Evolutionary conservation across 2,888 invertebrate genomes (phyloP), one percentile per base, ranked within the genome.

Genomic region (Phortica okadai): DNA sequence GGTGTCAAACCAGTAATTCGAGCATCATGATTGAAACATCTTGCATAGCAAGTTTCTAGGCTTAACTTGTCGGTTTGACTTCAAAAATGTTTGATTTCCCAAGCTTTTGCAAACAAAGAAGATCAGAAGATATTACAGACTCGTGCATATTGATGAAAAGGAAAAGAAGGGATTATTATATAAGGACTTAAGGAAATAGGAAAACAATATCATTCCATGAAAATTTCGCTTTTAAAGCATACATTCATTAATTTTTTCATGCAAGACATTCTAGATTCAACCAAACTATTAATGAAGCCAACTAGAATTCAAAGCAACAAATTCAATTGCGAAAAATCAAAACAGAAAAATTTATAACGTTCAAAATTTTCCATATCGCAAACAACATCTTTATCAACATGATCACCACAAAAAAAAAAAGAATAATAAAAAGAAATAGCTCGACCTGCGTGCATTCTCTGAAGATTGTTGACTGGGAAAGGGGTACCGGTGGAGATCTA

Each of bases 321-420:
- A 33, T 33, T 3, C 64, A 42, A 67, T 67, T 67, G 67, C 67
- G 5, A 5, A 44, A 67, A 42, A 41, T 67, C 44, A 67, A 67
- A 67, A 67, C 67, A 67, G 41, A 44, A 42, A 44, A 42, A 67
- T 67, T 67, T 67, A 64, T 16, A 54, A 11, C n/a, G 70, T 21
- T 21, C 56, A 41, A 72, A 72, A 72, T 56, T 72, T 72, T 72
- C 70, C 70, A 56, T 56, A 10, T 11, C 6, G 1, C 25, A n/a
- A 72, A 56, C n/a, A 54, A 72, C 16, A 11, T 11, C 50, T 1
- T 50, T 11, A 50, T 50, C 50, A 50, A 11, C 50, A 50, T 50
- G 10, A 50, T 50, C 50, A 50, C 2, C 50, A 50, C 8, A 25
- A 8, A 16, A 21, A 21, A 21, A 21, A 21, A 62, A 8, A 4